phyloP scores from a whole-genome alignment of 2,888 invertebrate genomes.

The Heliconius sara region DNA sequence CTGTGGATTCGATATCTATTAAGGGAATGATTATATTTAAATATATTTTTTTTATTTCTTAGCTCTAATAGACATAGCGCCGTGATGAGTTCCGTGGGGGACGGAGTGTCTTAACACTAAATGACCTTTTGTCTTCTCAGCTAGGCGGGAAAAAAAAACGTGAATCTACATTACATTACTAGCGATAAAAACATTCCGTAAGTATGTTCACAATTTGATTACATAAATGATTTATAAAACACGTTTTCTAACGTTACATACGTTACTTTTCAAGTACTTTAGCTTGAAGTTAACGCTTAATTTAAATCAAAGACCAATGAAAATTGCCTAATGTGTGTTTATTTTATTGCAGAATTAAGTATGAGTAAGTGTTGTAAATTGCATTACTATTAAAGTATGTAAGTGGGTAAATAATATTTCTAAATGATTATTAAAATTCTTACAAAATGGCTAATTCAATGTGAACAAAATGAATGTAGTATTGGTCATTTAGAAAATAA shows the following conservation, averaged over 20 bases:
- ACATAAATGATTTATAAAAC: neutral
- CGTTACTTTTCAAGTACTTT: neutral
- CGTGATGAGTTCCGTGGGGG: neutral
- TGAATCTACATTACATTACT: neutral
- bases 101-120: neutral
- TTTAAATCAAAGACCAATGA: constrained; percentile 11
- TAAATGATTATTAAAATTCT: too few species aligned
- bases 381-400: neutral
- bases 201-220: neutral
- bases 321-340: constrained; percentile 10
- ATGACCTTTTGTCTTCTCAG: neutral
- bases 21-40: neutral
- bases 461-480: neutral
- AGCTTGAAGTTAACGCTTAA: neutral
- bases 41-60: neutral
- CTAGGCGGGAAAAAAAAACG: neutral
- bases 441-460: neutral
- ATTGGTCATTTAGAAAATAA: too few species aligned
- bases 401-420: too few species aligned
- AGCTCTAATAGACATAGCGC: neutral
- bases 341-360: constrained; percentile 11
- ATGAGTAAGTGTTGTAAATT: neutral
- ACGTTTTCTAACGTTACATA: constrained; percentile 3
- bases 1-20: neutral
- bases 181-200: neutral